These are phyloP conservation scores for Diadophis punctatus DNA, from an alignment of 2,113 vertebrate species.

Conservation along the genomic window DNA sequence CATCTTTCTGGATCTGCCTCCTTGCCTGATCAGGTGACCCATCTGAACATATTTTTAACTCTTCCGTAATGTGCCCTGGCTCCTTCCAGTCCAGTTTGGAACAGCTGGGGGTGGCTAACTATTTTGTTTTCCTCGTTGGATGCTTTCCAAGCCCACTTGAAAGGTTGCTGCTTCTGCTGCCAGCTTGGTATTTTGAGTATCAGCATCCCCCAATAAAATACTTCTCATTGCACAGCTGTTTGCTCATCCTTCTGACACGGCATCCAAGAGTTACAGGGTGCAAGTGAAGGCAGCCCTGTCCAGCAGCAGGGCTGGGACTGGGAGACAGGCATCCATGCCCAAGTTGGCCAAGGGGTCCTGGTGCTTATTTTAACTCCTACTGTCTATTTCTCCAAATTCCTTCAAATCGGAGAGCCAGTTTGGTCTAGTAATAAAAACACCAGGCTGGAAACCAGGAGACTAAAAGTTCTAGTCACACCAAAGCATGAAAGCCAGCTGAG, in stretches of 20 bases:
- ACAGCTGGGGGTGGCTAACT: constrained; percentile 59
- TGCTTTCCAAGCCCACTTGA: constrained; percentile 60
- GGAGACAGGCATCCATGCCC: not conserved
- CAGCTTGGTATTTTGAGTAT: constrained; percentile 59
- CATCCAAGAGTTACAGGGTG: constrained; percentile 41
- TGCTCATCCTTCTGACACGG: not conserved
- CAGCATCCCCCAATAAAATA: constrained; percentile 52
- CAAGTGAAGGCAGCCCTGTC: not conserved
- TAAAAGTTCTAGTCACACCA: not conserved
- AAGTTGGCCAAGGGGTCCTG: not conserved
- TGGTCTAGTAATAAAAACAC: not conserved
- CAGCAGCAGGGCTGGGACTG: not conserved
- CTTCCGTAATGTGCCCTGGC: constrained; percentile 59
- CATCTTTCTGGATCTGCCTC: constrained; percentile 48
- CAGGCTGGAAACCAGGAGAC: not conserved
- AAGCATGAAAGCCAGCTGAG: not conserved
- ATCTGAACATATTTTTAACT: constrained; percentile 70
- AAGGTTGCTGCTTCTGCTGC: constrained; percentile 37
- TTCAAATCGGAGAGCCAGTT: not conserved
- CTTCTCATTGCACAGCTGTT: constrained; percentile 55
- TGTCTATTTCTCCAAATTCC: not conserved
- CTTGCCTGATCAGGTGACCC: constrained; percentile 37
- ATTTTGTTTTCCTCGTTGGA: constrained; percentile 46
- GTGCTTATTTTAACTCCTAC: not conserved
- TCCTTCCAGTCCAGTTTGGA: constrained; percentile 51